Evolutionary conservation across 2,797 vertebrate species (phyloP), one percentile per base, ranked within the genome.

Genomic region (Allobates femoralis): DNA sequence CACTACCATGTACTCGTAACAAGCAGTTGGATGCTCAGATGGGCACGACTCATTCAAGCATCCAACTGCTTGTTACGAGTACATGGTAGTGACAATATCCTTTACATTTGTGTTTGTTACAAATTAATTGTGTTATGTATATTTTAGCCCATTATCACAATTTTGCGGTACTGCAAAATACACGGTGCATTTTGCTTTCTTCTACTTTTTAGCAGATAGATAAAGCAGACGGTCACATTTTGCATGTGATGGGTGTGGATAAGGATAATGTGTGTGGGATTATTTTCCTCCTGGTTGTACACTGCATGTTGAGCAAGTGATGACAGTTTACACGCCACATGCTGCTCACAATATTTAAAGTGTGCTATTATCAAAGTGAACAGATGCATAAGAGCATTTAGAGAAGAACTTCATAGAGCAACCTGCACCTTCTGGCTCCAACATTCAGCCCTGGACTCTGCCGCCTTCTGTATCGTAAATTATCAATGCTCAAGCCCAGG

Each of bases 311-410:
- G 69, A 81, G 79, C 1, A 86, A 74, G 78, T 75, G 79, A 82
- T 86, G 85, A 86, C 79, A 81, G 79, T 86, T 86, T 82, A 77
- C 79, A 82, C 34, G 32, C 34, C 85, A 86, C 79, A 82, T 55
- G 69, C 85, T 86, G 85, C 79, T 82, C 58, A 80, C 71, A 76
- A 82, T 86, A 82, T 75, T 82, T 60, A 46, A 77, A 60, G 58
- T 79, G 41, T 64, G 41, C 34, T 46, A 51, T 71, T 71, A 81
- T 86, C 37, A 80, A 75, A 74, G 28, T 11, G 67, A 81, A 28
- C 79, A 86, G 77, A 86, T 80, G 64, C 55, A 11, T 64, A 60
- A 19, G 75, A 81, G 16, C 28, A 73, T 71, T 85, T 32, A n/a
- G 7, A 21, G 66, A 73, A 80, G 51, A 69, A 80, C 64, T 71